A percentile compares a stretch with the other conserved stretches of the same genome.
Conservation (phyloP, 2,888 invertebrate species). For the Tricholauxania praeusta region DNA sequence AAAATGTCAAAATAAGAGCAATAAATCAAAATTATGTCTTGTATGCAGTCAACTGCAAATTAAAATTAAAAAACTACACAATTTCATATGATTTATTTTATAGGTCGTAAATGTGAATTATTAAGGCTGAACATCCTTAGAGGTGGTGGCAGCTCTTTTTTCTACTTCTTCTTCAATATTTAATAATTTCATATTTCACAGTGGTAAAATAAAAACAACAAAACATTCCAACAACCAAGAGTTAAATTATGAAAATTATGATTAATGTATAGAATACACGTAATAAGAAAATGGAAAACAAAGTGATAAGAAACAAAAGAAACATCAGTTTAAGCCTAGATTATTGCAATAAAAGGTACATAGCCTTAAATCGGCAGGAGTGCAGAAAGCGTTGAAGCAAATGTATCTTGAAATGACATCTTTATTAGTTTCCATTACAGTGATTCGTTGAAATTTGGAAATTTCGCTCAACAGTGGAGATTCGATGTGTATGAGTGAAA, state of each 20-base stretch:
- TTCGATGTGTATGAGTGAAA: too few relatives aligned
- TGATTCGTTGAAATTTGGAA: conserved; percentile 20
- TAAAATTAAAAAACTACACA: conserved; percentile 5
- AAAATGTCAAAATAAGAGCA: conserved; percentile 16
- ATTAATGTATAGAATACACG: conserved; percentile 16
- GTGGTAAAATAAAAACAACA: neutral
- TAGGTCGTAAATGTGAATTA: conserved; percentile 32
- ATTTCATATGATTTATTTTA: conserved; percentile 21
- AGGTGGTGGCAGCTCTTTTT: neutral
- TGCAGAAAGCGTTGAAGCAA: conserved; percentile 1
- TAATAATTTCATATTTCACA: conserved; percentile 18
- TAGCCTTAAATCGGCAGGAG: neutral
- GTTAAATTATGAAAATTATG: conserved; percentile 28
- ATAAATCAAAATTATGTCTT: conserved; percentile 27
- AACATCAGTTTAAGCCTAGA: neutral
- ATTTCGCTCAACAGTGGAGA: neutral
- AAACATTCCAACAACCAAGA: conserved; percentile 12
- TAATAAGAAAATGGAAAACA: neutral
- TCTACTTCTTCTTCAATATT: conserved; percentile 5
- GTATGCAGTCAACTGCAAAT: conserved; percentile 9
- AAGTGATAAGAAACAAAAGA: neutral
- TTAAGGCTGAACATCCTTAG: neutral
- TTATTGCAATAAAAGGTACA: neutral
- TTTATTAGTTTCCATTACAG: conserved; percentile 42
- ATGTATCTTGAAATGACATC: conserved; percentile 38